Evolutionary conservation across 64 coral and sea anemone species (phyloP).

Genomic region (Trachythela sp.): DNA sequence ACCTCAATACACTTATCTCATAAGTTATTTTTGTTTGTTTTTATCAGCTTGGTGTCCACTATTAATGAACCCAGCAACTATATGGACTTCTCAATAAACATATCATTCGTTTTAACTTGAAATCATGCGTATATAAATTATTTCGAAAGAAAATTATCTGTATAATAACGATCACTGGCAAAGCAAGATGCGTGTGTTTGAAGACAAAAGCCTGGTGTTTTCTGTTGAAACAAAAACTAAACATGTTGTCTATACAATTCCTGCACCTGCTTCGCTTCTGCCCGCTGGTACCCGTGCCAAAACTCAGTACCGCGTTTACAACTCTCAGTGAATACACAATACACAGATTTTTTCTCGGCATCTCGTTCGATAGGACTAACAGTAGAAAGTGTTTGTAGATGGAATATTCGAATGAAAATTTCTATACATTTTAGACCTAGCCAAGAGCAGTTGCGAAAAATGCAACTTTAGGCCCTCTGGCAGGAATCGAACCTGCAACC

Average conservation of each 20-base stretch:
- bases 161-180: neutral
- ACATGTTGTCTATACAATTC: neutral
- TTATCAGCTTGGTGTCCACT: neutral
- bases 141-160: neutral
- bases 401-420: too few species aligned
- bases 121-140: neutral
- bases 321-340: too few species aligned
- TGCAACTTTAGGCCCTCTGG: too few species aligned
- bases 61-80: neutral
- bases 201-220: constrained; percentile 7
- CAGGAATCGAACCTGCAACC: too few species aligned
- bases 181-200: neutral
- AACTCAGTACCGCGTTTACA: too few species aligned
- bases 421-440: too few species aligned
- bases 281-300: neutral
- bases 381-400: too few species aligned
- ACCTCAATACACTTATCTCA: neutral
- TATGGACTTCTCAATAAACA: too few species aligned
- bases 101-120: neutral
- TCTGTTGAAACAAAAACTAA: neutral
- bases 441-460: too few species aligned
- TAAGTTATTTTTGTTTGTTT: neutral
- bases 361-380: too few species aligned
- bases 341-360: too few species aligned
- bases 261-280: neutral